phyloP scores from a whole-genome alignment of 2,113 vertebrate species.

The Lichenostomus cassidix region DNA sequence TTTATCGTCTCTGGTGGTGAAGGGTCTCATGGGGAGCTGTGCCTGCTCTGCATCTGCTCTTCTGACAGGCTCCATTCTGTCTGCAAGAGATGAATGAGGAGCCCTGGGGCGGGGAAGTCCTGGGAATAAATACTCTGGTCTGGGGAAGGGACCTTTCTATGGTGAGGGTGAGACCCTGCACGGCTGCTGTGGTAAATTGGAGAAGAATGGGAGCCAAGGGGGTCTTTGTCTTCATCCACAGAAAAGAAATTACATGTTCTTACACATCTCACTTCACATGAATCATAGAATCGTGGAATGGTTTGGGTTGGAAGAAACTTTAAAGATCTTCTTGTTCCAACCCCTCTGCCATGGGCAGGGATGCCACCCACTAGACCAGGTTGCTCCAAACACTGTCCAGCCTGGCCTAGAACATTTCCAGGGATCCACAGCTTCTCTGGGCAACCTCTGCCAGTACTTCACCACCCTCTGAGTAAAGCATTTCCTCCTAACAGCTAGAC shows the following conservation, averaged over 20 bases:
- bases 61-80: constrained; percentile 61
- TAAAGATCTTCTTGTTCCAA: neutral
- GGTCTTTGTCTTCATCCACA: constrained; percentile 12
- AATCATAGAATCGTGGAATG: neutral
- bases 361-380: neutral
- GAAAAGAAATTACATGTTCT: neutral
- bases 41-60: constrained; percentile 57
- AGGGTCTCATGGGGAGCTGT: constrained; percentile 48
- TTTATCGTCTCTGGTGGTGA: constrained; percentile 56
- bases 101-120: constrained; percentile 19
- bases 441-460: neutral
- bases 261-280: neutral
- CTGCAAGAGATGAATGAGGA: constrained; percentile 14
- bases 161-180: neutral
- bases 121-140: constrained; percentile 39
- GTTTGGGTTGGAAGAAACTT: neutral
- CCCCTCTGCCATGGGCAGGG: neutral
- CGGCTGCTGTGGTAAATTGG: neutral
- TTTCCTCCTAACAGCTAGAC: neutral
- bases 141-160: neutral
- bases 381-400: neutral
- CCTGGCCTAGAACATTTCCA: neutral
- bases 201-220: constrained; percentile 36
- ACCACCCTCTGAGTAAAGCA: neutral
- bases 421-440: neutral